Evolutionary conservation across 2,797 vertebrate genomes (phyloP).

Genomic region (Poecilia velifera): DNA sequence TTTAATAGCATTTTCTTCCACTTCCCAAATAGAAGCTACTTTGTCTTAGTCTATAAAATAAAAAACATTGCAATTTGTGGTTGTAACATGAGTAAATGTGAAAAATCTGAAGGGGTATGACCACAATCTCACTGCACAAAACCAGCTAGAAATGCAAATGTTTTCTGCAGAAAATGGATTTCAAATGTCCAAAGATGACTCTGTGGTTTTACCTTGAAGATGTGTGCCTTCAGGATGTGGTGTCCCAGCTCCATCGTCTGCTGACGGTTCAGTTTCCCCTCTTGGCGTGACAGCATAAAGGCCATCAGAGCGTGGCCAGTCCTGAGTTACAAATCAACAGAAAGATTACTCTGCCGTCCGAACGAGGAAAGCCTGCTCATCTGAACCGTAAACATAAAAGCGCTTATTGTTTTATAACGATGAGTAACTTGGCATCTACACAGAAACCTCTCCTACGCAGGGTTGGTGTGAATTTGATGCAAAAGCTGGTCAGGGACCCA

Average conservation of each 20-base stretch:
- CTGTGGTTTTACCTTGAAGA: constrained; percentile 90
- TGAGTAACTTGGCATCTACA: constrained; percentile 21
- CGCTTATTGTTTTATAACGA: constrained; percentile 31
- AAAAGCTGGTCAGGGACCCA: constrained; percentile 25
- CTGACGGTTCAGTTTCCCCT: constrained; percentile 96
- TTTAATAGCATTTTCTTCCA: neutral
- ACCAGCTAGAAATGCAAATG: constrained; percentile 5
- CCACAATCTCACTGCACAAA: neutral
- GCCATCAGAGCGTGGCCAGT: constrained; percentile 95
- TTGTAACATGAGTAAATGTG: neutral
- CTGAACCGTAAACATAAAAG: constrained; percentile 24
- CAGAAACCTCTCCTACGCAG: constrained; percentile 22
- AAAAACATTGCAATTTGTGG: neutral
- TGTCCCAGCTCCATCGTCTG: constrained; percentile 99
- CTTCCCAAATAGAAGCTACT: neutral
- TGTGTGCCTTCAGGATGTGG: constrained; percentile 98
- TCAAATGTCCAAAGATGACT: constrained; percentile 10
- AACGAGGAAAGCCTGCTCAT: constrained; percentile 7
- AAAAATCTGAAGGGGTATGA: neutral
- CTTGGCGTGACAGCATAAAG: constrained; percentile 98
- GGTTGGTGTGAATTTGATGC: constrained; percentile 28
- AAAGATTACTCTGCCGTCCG: constrained; percentile 13
- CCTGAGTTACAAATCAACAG: constrained; percentile 74
- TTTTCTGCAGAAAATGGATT: constrained; percentile 14
- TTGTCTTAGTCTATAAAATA: neutral